Conservation (phyloP, 2,797 vertebrate genomes). For the Galaxias olidus region DNA sequence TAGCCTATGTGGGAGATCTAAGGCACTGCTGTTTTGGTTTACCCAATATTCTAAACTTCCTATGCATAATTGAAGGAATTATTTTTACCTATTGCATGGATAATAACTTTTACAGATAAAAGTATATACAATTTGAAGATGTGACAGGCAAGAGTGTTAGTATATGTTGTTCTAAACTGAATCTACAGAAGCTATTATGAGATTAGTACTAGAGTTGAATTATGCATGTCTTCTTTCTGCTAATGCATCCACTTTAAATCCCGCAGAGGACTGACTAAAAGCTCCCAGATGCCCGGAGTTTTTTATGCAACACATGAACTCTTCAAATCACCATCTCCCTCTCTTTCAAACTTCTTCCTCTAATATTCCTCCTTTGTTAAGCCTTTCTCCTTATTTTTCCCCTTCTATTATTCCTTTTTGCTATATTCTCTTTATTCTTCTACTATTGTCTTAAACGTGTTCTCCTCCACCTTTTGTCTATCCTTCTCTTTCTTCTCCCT, state of each 20-base stretch:
- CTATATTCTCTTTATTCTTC: slow-evolving; percentile 21
- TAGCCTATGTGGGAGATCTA: slow-evolving; percentile 55
- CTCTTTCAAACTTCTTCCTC: not conserved
- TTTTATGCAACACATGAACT: not conserved
- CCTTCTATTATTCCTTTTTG: slow-evolving; percentile 10
- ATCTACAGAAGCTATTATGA: no score
- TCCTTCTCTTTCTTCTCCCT: slow-evolving; percentile 17
- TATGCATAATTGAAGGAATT: no score
- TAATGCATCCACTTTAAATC: not conserved
- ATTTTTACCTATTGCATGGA: no score
- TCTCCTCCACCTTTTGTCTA: slow-evolving; percentile 23
- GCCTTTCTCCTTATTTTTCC: not conserved
- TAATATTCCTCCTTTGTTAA: not conserved
- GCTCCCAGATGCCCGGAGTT: no score
- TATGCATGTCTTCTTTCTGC: slow-evolving; percentile 39
- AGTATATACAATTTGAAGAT: no score
- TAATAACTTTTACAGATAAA: no score
- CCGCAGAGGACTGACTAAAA: no score
- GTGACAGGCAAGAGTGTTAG: no score
- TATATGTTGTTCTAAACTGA: no score
- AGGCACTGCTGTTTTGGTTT: no score
- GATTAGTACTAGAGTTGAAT: slow-evolving; percentile 21
- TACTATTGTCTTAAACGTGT: no score
- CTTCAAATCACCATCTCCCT: slow-evolving; percentile 5
- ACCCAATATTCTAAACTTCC: no score